phyloP scores from a whole-genome alignment of 2,888 invertebrate genomes.

The Eudemis profundana region DNA sequence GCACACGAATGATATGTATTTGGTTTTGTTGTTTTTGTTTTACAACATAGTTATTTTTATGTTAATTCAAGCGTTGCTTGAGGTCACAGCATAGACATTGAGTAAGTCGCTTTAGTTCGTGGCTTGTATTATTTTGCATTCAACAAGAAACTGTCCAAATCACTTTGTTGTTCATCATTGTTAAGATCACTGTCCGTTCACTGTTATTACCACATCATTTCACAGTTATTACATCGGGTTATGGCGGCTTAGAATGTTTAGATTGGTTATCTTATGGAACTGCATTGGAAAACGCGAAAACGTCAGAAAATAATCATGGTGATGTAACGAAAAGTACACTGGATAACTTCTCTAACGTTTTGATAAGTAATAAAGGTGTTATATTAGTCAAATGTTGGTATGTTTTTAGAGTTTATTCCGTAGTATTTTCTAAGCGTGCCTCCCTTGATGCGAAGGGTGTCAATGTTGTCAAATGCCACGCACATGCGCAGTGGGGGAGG shows the following conservation, averaged over 20 bases:
- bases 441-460: conserved; percentile 55
- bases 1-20: conserved; percentile 83
- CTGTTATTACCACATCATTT: conserved; percentile 58
- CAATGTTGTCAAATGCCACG: conserved; percentile 68
- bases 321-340: conserved; percentile 1
- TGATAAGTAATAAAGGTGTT: conserved; percentile 3
- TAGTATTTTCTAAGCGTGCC: conserved; percentile 72
- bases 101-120: conserved; percentile 24
- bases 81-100: conserved; percentile 16
- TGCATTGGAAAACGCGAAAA: conserved; percentile 51
- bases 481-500: conserved; percentile 66
- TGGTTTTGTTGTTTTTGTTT: conserved; percentile 58
- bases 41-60: conserved; percentile 35
- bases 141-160: conserved; percentile 6
- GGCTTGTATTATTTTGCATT: not conserved
- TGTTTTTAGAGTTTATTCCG: conserved; percentile 65
- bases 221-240: conserved; percentile 60
- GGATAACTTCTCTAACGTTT: conserved; percentile 8
- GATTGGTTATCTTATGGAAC: conserved; percentile 58
- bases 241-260: conserved; percentile 66
- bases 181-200: conserved; percentile 53
- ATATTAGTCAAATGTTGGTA: conserved; percentile 53
- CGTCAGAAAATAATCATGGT: conserved; percentile 2
- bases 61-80: conserved; percentile 18
- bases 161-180: conserved; percentile 50